Conservation (phyloP, 2,113 vertebrate species). For the Engraulis encrasicolus region DNA sequence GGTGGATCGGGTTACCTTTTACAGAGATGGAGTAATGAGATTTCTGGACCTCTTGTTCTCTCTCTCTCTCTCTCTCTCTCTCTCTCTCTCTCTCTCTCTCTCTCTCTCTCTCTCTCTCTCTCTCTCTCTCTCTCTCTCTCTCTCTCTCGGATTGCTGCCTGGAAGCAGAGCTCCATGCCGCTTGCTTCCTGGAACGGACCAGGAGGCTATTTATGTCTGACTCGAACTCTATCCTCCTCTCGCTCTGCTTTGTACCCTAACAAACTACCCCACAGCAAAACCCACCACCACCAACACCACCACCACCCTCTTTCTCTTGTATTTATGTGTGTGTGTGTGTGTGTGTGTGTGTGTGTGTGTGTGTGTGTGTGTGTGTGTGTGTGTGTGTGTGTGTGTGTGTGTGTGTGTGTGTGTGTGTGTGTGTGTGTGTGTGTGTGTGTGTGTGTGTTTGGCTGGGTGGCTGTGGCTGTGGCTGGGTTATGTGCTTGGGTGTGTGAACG, state of each 20-base stretch:
- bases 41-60: constrained; percentile 52
- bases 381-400: no score
- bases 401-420: no score
- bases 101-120: constrained; percentile 22
- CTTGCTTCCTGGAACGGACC: constrained; percentile 70
- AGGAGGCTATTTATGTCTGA: constrained; percentile 68
- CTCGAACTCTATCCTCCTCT: background rate
- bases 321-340: no score
- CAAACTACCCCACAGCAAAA: no score
- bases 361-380: no score
- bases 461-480: no score
- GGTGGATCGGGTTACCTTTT: constrained; percentile 54
- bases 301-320: no score
- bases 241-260: background rate
- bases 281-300: no score
- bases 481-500: no score
- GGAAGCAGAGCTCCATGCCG: constrained; percentile 59
- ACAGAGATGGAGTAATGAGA: constrained; percentile 66
- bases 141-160: constrained; percentile 55
- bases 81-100: constrained; percentile 22
- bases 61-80: constrained; percentile 21
- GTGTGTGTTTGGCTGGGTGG: no score
- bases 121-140: constrained; percentile 21
- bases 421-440: no score
- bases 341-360: no score